Evolutionary conservation across 2,888 invertebrate genomes (phyloP).

Genomic region (Limenitis camilla): DNA sequence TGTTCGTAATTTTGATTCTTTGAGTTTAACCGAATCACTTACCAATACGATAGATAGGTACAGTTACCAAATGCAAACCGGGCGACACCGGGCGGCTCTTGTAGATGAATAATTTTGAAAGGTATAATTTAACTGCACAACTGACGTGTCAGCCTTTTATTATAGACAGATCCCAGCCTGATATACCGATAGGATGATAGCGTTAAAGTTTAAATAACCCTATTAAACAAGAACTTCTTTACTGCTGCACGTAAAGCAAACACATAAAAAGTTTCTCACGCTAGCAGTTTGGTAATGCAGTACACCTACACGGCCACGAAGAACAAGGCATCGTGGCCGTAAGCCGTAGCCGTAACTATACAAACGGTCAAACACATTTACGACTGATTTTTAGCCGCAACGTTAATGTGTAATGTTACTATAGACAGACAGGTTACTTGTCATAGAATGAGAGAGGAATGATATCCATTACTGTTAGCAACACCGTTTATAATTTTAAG

Average conservation of each 20-base stretch:
- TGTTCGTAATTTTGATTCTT: no score
- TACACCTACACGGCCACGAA: conserved; percentile 6
- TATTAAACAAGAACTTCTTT: conserved; percentile 21
- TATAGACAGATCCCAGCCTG: conserved; percentile 8
- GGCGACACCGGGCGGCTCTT: no score
- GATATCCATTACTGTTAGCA: no score
- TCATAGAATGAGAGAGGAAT: no score
- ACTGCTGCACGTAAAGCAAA: conserved; percentile 22
- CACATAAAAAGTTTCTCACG: conserved; percentile 24
- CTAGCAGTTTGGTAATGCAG: conserved; percentile 11
- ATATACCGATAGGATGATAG: conserved; percentile 13
- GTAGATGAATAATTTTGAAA: no score
- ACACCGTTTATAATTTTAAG: no score
- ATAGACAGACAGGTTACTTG: no score
- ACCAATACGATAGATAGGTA: no score
- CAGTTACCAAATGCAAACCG: no score
- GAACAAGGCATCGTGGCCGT: conserved; percentile 8
- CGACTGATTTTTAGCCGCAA: conserved; percentile 10
- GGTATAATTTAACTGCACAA: neutral
- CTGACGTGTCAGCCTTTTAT: neutral
- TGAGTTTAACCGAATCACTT: no score
- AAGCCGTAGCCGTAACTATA: neutral
- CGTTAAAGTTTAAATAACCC: conserved; percentile 23
- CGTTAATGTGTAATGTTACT: conserved; percentile 1
- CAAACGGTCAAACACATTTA: conserved; percentile 8